A percentile compares a stretch with the other conserved stretches of the same genome.
Conservation (phyloP, 2,797 vertebrate genomes). For the Natrix natrix region DNA sequence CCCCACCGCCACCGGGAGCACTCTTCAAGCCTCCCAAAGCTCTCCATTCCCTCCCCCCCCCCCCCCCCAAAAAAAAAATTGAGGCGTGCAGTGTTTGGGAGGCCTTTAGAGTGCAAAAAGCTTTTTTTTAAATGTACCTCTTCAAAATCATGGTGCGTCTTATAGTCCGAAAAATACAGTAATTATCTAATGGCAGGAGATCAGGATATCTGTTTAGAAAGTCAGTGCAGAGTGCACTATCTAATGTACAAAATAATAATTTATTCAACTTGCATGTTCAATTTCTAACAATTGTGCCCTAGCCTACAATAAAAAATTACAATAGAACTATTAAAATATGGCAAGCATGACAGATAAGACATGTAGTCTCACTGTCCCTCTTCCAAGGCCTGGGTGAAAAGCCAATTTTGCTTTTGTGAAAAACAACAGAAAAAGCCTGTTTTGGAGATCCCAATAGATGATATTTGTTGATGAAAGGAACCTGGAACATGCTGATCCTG, state of each 20-base stretch:
- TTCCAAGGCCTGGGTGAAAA: not conserved
- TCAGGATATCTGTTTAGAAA: not conserved
- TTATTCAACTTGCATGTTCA: not conserved
- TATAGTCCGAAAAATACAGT: too few relatives aligned
- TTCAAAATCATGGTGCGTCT: too few relatives aligned
- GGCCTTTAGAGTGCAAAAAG: too few relatives aligned
- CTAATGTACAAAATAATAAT: not conserved
- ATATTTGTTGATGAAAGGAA: not conserved
- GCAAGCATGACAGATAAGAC: not conserved
- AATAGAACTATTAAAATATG: not conserved
- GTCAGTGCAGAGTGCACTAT: not conserved
- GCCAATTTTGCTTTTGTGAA: not conserved
- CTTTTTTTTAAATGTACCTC: too few relatives aligned
- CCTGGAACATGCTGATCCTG: not conserved
- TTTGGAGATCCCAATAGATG: not conserved
- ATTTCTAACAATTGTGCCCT: not conserved
- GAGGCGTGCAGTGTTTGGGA: too few relatives aligned
- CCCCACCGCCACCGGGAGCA: too few relatives aligned
- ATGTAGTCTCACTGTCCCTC: not conserved
- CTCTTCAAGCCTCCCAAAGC: too few relatives aligned
- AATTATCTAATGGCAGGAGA: not conserved
- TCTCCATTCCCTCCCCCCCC: too few relatives aligned
- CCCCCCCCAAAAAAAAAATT: too few relatives aligned
- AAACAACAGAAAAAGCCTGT: not conserved
- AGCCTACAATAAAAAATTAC: not conserved